These are phyloP conservation scores for Apis mellifera DNA, from an alignment of 1,140 invertebrate genomes.

Conservation along the genomic window Amel_HAv3.1 CM009935.2:1645501-1646000, in stretches of 20 bases:
- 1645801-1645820: constrained; percentile 17
- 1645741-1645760: constrained; percentile 40
- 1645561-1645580: no score
- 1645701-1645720: background rate
- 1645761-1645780: constrained; percentile 16
- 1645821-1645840: constrained; percentile 38
- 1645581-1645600: background rate
- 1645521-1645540: no score
- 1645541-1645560: no score
- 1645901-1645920: constrained; percentile 58
- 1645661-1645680: background rate
- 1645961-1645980: constrained; percentile 51
- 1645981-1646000: constrained; percentile 44
- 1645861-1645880: constrained; percentile 37
- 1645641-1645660: no score
- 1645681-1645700: background rate
- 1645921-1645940: constrained; percentile 64
- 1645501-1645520: no score
- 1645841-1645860: constrained; percentile 6
- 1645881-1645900: constrained; percentile 53
- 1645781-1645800: constrained; percentile 30
- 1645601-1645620: background rate
- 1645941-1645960: constrained; percentile 44
- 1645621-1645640: background rate
- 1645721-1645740: background rate